These are phyloP conservation scores for Drosophila diplacantha DNA, from an alignment of 2,888 invertebrate genomes.

Conservation along the genomic window DNA sequence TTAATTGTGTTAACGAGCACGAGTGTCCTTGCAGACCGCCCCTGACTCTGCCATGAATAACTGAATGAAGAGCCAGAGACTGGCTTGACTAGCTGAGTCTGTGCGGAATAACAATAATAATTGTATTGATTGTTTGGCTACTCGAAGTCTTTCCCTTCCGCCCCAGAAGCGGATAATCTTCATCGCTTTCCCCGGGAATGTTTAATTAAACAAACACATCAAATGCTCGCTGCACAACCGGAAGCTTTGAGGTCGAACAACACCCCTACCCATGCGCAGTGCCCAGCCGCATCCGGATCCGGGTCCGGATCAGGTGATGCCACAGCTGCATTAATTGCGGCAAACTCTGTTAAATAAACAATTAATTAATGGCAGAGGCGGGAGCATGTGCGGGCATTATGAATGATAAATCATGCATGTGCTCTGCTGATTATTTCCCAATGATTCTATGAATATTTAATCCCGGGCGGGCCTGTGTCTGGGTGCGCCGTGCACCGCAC, in stretches of 20 bases:
- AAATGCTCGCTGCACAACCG: slow-evolving; percentile 31
- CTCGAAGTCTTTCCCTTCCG: background rate
- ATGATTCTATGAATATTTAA: slow-evolving; percentile 37
- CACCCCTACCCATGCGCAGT: background rate
- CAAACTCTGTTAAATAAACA: slow-evolving; percentile 34
- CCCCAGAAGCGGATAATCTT: background rate
- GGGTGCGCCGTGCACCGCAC: background rate
- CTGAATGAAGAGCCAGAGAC: background rate
- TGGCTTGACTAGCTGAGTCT: background rate
- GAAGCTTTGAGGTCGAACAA: slow-evolving; percentile 48
- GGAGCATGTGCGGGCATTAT: slow-evolving; percentile 13
- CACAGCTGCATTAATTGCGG: slow-evolving; percentile 26
- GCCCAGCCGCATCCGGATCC: slow-evolving; percentile 7
- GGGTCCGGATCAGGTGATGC: slow-evolving; percentile 20
- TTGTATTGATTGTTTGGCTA: background rate
- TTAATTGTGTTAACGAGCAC: slow-evolving; percentile 3
- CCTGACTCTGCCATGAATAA: no score
- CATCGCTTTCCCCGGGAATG: slow-evolving; percentile 37
- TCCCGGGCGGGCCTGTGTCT: slow-evolving; percentile 3
- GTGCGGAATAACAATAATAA: slow-evolving; percentile 4
- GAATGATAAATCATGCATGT: slow-evolving; percentile 35
- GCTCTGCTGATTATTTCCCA: slow-evolving; percentile 13
- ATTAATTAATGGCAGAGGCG: slow-evolving; percentile 27
- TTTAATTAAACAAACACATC: slow-evolving; percentile 65
- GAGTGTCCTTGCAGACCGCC: background rate